A percentile compares a stretch with the other conserved stretches of the same genome.
Conservation (phyloP, 1,140 invertebrate species). For the Lerema accius region DNA sequence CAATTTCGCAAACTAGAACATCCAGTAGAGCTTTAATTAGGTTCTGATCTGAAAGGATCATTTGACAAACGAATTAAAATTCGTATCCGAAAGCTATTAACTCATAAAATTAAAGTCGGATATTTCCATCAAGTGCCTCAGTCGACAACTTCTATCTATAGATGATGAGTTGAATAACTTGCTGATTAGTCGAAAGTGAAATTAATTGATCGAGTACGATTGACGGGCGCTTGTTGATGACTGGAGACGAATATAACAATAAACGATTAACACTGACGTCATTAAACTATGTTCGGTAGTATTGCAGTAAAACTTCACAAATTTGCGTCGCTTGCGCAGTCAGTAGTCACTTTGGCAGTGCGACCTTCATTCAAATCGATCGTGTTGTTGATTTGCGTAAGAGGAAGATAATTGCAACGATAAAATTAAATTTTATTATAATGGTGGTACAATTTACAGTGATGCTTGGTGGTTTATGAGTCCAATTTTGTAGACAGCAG, state of each 20-base stretch:
- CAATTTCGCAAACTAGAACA: too few relatives aligned
- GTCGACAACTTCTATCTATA: constrained; percentile 11
- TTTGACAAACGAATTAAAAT: too few relatives aligned
- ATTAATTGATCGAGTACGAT: constrained; percentile 30
- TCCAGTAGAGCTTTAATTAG: too few relatives aligned
- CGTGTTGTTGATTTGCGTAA: constrained; percentile 20
- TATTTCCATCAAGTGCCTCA: too few relatives aligned
- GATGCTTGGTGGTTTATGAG: too few relatives aligned
- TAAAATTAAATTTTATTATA: constrained; percentile 9
- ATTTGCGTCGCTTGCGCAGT: constrained; percentile 22
- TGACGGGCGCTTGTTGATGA: constrained; percentile 21
- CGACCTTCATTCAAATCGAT: constrained; percentile 27
- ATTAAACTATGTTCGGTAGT: constrained; percentile 46
- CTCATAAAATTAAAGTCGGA: too few relatives aligned
- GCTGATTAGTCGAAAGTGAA: constrained; percentile 34
- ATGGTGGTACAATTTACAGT: too few relatives aligned
- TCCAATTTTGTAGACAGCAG: too few relatives aligned
- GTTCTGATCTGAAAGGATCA: too few relatives aligned
- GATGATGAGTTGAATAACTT: constrained; percentile 27
- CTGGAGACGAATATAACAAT: constrained; percentile 42
- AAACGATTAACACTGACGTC: constrained; percentile 53
- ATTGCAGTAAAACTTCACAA: constrained; percentile 34
- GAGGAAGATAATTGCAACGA: constrained; percentile 8
- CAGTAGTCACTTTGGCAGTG: constrained; percentile 23
- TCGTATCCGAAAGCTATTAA: too few relatives aligned